These are phyloP conservation scores for Pseudococcus viburni DNA, from an alignment of 2,888 invertebrate genomes.

Conservation along the genomic window DNA sequence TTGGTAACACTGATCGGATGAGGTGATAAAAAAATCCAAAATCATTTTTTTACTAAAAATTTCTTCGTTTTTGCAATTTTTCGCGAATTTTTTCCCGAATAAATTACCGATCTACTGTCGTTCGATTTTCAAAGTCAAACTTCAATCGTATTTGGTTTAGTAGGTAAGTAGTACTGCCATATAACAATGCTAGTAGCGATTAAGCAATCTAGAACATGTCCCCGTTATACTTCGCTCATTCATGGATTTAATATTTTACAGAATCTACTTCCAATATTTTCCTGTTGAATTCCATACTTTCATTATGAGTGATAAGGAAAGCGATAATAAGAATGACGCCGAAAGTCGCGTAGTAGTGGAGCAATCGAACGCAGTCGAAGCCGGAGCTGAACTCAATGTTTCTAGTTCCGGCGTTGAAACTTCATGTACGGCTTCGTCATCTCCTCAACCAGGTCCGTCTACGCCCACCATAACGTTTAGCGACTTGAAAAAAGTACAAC, in stretches of 20 bases:
- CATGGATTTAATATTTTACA: not conserved
- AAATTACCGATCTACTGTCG: too few species aligned
- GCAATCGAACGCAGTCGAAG: slow-evolving; percentile 39
- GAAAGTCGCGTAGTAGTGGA: not conserved
- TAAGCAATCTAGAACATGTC: not conserved
- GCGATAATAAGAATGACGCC: not conserved
- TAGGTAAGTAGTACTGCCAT: too few species aligned
- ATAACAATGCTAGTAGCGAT: not conserved
- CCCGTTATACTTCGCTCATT: too few species aligned
- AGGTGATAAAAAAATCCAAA: not conserved
- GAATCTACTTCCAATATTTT: not conserved
- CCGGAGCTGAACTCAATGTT: slow-evolving; percentile 53
- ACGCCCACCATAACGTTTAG: not conserved
- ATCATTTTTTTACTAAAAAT: not conserved
- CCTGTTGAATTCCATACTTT: not conserved
- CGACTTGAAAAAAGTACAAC: slow-evolving; percentile 40
- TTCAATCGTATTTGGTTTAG: not conserved
- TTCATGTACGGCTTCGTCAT: not conserved
- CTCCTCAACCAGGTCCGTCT: slow-evolving; percentile 49
- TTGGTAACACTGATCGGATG: not conserved
- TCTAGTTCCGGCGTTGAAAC: slow-evolving; percentile 44
- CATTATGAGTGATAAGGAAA: slow-evolving; percentile 10
- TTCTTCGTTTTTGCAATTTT: not conserved
- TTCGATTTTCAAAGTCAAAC: not conserved
- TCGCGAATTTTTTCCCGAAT: not conserved